These are phyloP conservation scores for Geophilus truncorum DNA, from an alignment of 2,888 invertebrate genomes.

Conservation along the genomic window DNA sequence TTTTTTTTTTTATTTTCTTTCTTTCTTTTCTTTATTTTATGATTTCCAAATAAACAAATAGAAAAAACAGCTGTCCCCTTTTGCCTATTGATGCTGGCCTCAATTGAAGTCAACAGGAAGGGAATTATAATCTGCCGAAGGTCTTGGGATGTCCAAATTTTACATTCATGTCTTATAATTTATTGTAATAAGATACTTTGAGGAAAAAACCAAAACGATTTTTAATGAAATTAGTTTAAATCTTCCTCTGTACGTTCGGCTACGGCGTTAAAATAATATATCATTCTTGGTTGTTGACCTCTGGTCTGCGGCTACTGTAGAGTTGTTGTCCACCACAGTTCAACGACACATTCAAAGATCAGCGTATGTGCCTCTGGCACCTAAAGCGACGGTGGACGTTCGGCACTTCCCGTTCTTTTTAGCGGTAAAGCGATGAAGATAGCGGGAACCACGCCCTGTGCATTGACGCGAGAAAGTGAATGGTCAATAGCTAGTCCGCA, in stretches of 20 bases:
- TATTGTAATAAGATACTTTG: not conserved
- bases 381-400: not conserved
- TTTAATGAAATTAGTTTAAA: not conserved
- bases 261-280: too few relatives aligned
- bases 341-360: not conserved
- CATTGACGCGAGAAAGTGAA: constrained; percentile 21
- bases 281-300: not conserved
- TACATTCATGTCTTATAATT: too few relatives aligned
- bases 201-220: not conserved
- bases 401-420: not conserved
- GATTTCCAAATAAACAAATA: too few relatives aligned
- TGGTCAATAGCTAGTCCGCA: not conserved
- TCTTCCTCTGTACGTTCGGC: too few relatives aligned
- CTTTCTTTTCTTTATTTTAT: not conserved
- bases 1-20: not conserved
- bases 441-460: constrained; percentile 6
- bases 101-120: too few relatives aligned
- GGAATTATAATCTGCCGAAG: too few relatives aligned
- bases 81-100: not conserved
- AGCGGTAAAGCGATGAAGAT: not conserved
- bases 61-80: not conserved
- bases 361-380: not conserved
- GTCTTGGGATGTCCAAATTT: too few relatives aligned
- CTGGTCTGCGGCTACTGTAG: not conserved
- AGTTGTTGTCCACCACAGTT: not conserved